Percentiles rank a stretch among this genome's conserved stretches.
phyloP scores from a whole-genome alignment of 2,113 vertebrate genomes.

The Phocoena sinus region DNA sequence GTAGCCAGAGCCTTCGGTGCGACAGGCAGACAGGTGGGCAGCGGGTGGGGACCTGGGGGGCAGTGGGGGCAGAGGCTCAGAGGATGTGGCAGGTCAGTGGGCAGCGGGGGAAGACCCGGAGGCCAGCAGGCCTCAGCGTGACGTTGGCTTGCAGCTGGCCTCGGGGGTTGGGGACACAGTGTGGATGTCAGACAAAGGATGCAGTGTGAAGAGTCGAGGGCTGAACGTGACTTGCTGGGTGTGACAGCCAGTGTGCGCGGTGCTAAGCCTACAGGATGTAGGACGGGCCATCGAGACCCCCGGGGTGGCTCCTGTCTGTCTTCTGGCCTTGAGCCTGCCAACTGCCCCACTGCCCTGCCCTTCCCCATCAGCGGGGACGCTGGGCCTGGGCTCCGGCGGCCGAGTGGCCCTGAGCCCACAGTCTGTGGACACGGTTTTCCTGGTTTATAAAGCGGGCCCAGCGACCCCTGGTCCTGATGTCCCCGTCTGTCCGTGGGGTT shows the following conservation, averaged over 20 bases:
- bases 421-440: background rate
- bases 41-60: background rate
- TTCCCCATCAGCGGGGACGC: rapidly evolving
- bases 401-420: background rate
- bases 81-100: background rate
- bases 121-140: background rate
- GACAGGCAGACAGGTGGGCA: background rate
- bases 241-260: background rate
- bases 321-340: background rate
- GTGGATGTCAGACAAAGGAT: background rate
- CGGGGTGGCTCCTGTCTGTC: background rate
- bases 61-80: background rate
- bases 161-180: background rate
- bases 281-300: background rate
- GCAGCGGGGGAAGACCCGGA: background rate
- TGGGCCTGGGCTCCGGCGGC: background rate
- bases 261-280: too few species aligned
- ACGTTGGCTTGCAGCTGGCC: background rate
- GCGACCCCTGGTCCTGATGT: background rate
- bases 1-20: rapidly evolving
- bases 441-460: background rate
- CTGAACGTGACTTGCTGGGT: background rate
- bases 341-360: background rate
- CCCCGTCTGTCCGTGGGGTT: too few species aligned
- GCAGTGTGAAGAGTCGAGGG: background rate